Evolutionary conservation across 1,140 invertebrate species (phyloP).

Genomic region (Brachionus angularis): DNA sequence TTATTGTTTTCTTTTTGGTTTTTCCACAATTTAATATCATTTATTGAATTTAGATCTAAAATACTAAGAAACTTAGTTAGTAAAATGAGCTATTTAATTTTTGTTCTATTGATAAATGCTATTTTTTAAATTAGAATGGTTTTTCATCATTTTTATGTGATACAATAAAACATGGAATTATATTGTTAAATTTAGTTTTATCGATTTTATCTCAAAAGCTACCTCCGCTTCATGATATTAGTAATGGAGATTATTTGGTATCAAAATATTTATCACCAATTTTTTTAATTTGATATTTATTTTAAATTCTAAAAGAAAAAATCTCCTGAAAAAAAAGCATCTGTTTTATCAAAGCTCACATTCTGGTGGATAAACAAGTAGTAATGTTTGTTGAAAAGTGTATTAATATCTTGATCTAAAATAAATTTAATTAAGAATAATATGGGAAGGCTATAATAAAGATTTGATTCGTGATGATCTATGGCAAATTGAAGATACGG

Average conservation of each 20-base stretch:
- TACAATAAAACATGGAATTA: conserved; percentile 14
- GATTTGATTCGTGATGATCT: conserved; percentile 21
- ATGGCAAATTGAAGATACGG: conserved; percentile 36
- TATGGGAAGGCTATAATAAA: conserved; percentile 24
- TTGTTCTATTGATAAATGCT: not conserved
- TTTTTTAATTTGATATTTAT: no score
- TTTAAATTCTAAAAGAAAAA: conserved; percentile 11
- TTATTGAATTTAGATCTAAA: conserved; percentile 35
- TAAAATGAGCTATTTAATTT: conserved; percentile 2
- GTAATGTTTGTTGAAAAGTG: no score
- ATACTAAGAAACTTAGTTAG: conserved; percentile 24
- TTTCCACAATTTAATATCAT: not conserved
- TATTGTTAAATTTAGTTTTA: conserved; percentile 24
- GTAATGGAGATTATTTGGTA: not conserved
- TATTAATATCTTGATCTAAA: no score
- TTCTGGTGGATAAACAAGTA: conserved; percentile 11
- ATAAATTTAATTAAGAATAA: no score
- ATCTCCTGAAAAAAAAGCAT: no score
- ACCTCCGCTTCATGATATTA: conserved; percentile 20
- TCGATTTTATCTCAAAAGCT: conserved; percentile 24
- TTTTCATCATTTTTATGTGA: no score
- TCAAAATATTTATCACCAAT: not conserved
- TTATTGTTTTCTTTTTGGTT: conserved; percentile 33
- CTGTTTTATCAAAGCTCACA: conserved; percentile 14
- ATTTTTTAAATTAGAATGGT: no score